Percentiles rank a stretch among this genome's conserved stretches.
phyloP scores from a whole-genome alignment of 1,140 invertebrate genomes.

The Dreissena rostriformis region DNA sequence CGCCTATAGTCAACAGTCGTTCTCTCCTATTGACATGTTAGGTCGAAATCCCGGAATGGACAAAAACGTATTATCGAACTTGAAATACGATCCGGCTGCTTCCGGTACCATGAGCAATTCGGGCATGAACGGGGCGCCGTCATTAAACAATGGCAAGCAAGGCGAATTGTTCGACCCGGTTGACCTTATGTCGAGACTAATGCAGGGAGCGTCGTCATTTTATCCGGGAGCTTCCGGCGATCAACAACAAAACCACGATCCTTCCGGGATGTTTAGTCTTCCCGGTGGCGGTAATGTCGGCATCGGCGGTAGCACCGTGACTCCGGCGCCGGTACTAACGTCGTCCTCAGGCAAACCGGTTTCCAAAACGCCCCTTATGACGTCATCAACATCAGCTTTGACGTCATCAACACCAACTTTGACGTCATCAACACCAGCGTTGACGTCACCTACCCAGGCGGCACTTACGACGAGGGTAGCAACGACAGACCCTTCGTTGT shows the following conservation, averaged over 20 bases:
- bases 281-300: neutral
- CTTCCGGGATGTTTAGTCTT: conserved; percentile 3
- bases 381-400: neutral
- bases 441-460: neutral
- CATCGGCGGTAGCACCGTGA: neutral
- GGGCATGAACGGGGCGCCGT: neutral
- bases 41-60: conserved; percentile 15
- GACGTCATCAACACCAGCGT: conserved; percentile 5
- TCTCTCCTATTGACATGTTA: conserved; percentile 13
- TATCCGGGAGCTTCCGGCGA: neutral
- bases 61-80: neutral
- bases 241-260: conserved; percentile 15
- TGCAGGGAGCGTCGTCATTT: conserved; percentile 24
- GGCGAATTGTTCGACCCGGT: conserved; percentile 15
- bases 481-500: no score
- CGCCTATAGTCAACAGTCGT: conserved; percentile 18
- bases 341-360: neutral
- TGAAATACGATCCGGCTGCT: conserved; percentile 15
- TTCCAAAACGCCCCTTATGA: neutral
- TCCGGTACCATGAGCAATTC: neutral
- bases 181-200: conserved; percentile 17
- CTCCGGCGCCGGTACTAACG: neutral
- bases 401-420: neutral
- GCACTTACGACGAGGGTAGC: neutral
- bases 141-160: neutral